These are phyloP conservation scores for Axea sp. DNA, from an alignment of 2,888 invertebrate genomes.

Conservation along the genomic window DNA sequence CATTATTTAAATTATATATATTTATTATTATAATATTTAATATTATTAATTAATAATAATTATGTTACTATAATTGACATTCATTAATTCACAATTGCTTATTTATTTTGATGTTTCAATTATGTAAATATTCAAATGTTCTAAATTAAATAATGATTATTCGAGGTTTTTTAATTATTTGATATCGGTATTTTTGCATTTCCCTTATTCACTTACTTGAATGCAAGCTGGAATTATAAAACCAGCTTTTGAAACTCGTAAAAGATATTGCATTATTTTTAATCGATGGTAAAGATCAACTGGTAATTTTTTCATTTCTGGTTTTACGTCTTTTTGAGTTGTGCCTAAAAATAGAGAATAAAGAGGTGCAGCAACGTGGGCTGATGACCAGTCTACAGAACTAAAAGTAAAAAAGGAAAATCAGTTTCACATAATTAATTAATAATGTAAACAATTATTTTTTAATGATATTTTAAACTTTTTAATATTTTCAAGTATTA, in stretches of 20 bases:
- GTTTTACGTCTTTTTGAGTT: slow-evolving; percentile 80
- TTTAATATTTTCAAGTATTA: too few relatives aligned
- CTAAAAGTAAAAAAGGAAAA: slow-evolving; percentile 80
- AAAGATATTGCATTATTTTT: slow-evolving; percentile 91
- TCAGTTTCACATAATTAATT: too few relatives aligned
- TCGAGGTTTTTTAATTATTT: slow-evolving; percentile 2
- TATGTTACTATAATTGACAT: too few relatives aligned
- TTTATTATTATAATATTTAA: neutral
- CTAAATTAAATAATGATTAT: slow-evolving; percentile 10
- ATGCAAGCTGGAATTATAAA: slow-evolving; percentile 90
- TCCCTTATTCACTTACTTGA: slow-evolving; percentile 81
- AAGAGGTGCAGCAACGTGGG: slow-evolving; percentile 86
- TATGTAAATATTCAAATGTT: too few relatives aligned
- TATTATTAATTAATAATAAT: slow-evolving; percentile 20
- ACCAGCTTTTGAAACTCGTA: slow-evolving; percentile 85
- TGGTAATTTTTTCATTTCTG: slow-evolving; percentile 87
- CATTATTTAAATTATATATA: neutral
- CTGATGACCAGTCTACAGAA: slow-evolving; percentile 88
- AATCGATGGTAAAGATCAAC: slow-evolving; percentile 91
- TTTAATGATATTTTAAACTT: too few relatives aligned
- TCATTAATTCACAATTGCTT: too few relatives aligned
- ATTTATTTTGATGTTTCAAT: too few relatives aligned
- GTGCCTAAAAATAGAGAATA: slow-evolving; percentile 90
- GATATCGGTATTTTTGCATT: neutral
- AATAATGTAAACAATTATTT: too few relatives aligned